A percentile compares a stretch with the other conserved stretches of the same genome.
phyloP scores from a whole-genome alignment of 2,113 vertebrate genomes.

The Stercorarius parasiticus region DNA sequence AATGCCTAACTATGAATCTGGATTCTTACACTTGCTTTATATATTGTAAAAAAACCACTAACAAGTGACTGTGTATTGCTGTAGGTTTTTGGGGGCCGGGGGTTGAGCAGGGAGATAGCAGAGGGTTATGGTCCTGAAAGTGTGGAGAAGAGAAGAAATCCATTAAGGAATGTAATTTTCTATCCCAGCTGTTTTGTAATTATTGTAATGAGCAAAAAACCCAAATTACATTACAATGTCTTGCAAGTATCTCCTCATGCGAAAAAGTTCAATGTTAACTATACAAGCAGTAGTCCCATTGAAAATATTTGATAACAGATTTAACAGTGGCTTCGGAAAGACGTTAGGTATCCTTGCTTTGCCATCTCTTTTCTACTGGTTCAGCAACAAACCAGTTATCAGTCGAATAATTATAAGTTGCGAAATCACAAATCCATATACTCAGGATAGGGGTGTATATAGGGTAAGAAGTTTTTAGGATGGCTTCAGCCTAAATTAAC shows the following conservation, averaged over 20 bases:
- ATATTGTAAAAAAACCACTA: background rate
- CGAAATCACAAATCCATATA: background rate
- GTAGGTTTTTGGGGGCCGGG: accelerated
- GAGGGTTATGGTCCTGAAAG: background rate
- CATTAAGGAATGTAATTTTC: background rate
- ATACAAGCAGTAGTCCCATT: background rate
- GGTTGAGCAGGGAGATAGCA: background rate
- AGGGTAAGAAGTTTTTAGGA: background rate
- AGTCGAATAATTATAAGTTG: background rate
- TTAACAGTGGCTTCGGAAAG: background rate
- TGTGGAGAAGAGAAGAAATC: background rate
- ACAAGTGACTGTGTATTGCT: background rate
- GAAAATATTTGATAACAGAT: background rate
- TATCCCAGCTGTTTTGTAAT: background rate
- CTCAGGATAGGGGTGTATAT: background rate
- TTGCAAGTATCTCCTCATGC: background rate
- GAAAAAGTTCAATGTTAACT: background rate
- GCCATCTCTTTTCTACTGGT: background rate
- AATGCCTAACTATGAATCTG: background rate
- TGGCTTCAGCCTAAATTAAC: background rate
- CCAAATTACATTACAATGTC: background rate
- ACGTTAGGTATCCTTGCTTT: background rate
- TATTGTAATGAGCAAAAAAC: background rate
- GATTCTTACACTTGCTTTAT: background rate
- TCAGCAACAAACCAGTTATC: background rate